Evolutionary conservation across 2,888 invertebrate genomes (phyloP), one percentile per base, ranked within the genome.

Genomic region (Scaptomyza tumidula): DNA sequence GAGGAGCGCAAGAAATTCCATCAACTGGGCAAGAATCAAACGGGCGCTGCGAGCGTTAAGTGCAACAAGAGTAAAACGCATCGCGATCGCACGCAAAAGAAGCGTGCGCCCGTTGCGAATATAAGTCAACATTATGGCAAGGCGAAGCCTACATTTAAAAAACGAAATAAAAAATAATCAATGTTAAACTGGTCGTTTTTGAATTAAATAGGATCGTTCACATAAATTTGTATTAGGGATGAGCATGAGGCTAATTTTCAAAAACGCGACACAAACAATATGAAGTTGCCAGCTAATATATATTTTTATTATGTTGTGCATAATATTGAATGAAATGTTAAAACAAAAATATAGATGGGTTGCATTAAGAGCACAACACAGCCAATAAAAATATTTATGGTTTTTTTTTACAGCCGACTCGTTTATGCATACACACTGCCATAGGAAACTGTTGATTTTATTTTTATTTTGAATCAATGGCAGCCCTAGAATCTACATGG

Each of bases 21-120:
- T 74, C 93, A 93, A 71, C 75, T 93, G 46, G 94, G 94, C 13
- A 95, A 95, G 93, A 94, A 93, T 83, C 93, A 94, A 37, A 92
- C 94, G 45, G 95, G 94, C n/a, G 93, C 92, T 52, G 93, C 93
- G 43, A 92, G 93, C 3, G 93, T 93, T 0, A 93, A 94, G 81
- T 94, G 94, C 55, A 86, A 88, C 1, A 90, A 75, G 57, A 52
- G 52, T 24, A 90, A 85, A 67, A 65, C 86, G 1, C 79, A 89
- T 5, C 60, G 81, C 14, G 81, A 89, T 44, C 94, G 93, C 92
- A 91, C 75, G 88, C 91, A 82, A 59, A 91, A 88, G 81, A 90
- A 89, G 59, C 94, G 93, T 71, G 71, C 91, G 64, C 65, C 94
- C 80, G 90, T 91, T 13, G 93, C 93, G 84, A 93, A 93, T 58